These are phyloP conservation scores for Drosophila varians DNA, from an alignment of 1,140 invertebrate genomes.

Conservation along the genomic window DNA sequence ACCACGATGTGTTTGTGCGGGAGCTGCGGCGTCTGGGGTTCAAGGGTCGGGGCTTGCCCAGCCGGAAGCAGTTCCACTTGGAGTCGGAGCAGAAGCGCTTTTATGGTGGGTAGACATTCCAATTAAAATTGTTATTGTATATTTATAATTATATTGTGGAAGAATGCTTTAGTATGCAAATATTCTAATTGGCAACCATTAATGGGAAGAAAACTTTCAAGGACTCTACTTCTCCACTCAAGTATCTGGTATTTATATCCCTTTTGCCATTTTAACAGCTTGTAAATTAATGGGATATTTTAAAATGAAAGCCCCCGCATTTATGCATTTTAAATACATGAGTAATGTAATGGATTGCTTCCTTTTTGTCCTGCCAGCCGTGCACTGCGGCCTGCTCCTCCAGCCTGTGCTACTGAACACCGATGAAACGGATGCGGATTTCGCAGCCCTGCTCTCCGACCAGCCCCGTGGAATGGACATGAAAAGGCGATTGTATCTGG, in stretches of 20 bases:
- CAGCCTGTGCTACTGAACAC: slow-evolving; percentile 60
- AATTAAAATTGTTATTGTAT: background rate
- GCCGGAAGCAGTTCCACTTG: slow-evolving; percentile 53
- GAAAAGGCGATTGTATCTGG: slow-evolving; percentile 54
- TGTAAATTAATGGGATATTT: too few relatives aligned
- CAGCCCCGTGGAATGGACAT: slow-evolving; percentile 53
- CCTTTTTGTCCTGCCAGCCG: slow-evolving; percentile 31
- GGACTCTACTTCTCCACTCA: too few relatives aligned
- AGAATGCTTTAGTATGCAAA: too few relatives aligned
- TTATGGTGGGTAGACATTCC: slow-evolving; percentile 39
- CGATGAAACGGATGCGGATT: slow-evolving; percentile 63
- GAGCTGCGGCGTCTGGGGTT: slow-evolving; percentile 45
- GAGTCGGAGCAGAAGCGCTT: slow-evolving; percentile 64
- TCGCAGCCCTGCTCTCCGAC: slow-evolving; percentile 49
- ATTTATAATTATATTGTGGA: background rate
- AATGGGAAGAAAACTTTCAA: too few relatives aligned
- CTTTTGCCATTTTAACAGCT: too few relatives aligned
- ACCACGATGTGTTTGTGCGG: slow-evolving; percentile 39
- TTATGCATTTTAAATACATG: background rate
- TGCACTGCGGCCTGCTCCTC: slow-evolving; percentile 54
- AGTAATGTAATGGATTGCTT: background rate
- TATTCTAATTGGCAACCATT: too few relatives aligned
- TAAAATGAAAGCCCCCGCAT: background rate
- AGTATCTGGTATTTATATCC: too few relatives aligned
- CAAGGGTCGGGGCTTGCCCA: slow-evolving; percentile 39